phyloP scores from a whole-genome alignment of 2,888 invertebrate species.

The Xestia c-nigrum region DNA sequence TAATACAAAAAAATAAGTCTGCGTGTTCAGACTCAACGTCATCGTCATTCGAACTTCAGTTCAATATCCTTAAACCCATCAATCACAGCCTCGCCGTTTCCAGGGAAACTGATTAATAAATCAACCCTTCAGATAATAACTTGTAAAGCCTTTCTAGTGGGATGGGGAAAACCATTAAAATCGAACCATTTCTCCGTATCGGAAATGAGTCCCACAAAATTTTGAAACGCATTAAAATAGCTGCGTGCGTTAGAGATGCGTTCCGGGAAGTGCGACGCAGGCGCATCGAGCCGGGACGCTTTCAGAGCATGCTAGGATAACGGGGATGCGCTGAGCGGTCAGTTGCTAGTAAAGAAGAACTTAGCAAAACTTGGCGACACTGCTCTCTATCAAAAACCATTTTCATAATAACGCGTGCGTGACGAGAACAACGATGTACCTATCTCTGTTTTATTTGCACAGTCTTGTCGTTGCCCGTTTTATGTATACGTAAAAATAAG shows the following conservation, averaged over 20 bases:
- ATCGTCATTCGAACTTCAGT: conserved; percentile 22
- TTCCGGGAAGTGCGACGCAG: conserved; percentile 53
- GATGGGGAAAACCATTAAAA: conserved; percentile 53
- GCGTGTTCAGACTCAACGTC: conserved; percentile 21
- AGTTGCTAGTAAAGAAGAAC: neutral
- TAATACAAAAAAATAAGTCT: conserved; percentile 17
- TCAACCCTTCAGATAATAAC: conserved; percentile 42
- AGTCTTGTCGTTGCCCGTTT: too few species aligned
- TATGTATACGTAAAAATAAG: neutral
- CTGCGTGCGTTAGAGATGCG: conserved; percentile 47
- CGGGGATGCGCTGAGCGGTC: conserved; percentile 19
- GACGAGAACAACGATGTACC: neutral
- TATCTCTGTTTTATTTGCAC: too few species aligned
- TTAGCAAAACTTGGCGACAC: neutral
- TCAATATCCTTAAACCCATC: conserved; percentile 23
- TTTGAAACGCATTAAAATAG: conserved; percentile 15
- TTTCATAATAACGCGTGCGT: neutral
- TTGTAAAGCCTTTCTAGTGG: conserved; percentile 9
- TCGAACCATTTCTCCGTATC: conserved; percentile 61
- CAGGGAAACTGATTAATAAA: conserved; percentile 49
- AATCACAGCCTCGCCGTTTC: conserved; percentile 38
- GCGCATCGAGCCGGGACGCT: neutral
- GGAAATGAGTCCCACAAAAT: conserved; percentile 36
- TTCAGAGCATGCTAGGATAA: conserved; percentile 29
- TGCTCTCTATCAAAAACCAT: neutral